A percentile compares a stretch with the other conserved stretches of the same genome.
These are phyloP conservation scores for Poeciliopsis turrubarensis DNA, from an alignment of 2,113 vertebrate species.

Conservation along the genomic window DNA sequence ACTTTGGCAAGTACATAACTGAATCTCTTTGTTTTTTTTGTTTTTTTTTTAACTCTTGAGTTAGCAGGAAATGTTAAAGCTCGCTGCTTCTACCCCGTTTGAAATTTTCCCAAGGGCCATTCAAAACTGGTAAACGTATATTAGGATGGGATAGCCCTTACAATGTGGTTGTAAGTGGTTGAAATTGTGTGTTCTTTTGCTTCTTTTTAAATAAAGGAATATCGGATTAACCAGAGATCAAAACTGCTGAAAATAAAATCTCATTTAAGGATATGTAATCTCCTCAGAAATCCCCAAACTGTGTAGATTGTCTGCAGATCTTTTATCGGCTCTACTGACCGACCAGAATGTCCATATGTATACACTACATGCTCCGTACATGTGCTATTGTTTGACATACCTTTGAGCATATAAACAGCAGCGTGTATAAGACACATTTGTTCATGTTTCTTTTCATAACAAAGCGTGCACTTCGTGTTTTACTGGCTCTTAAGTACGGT, in stretches of 20 bases:
- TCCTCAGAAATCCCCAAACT: slow-evolving; percentile 36
- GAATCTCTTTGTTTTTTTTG: slow-evolving; percentile 14
- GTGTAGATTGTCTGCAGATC: slow-evolving; percentile 52
- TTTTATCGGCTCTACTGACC: not conserved
- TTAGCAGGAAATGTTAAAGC: slow-evolving; percentile 69
- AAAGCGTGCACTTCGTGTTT: not conserved
- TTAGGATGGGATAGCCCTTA: slow-evolving; percentile 82
- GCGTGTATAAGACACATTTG: not conserved
- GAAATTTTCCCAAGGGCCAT: slow-evolving; percentile 67
- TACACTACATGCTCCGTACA: not conserved
- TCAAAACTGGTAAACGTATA: slow-evolving; percentile 75
- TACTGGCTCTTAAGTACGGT: not conserved
- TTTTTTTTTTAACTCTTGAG: slow-evolving; percentile 41
- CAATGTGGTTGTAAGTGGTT: slow-evolving; percentile 60
- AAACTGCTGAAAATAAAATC: slow-evolving; percentile 20
- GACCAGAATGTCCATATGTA: slow-evolving; percentile 5
- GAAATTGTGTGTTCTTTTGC: slow-evolving; percentile 38
- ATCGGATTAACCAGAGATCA: slow-evolving; percentile 32
- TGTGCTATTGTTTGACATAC: slow-evolving; percentile 8
- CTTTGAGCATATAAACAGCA: not conserved
- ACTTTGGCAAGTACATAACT: slow-evolving; percentile 80
- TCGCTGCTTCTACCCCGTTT: slow-evolving; percentile 74
- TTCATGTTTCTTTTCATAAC: not conserved
- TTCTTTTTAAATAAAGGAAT: slow-evolving; percentile 42
- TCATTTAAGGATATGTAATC: slow-evolving; percentile 49